Conservation (phyloP, 1,140 invertebrate species). For the Drosophila athabasca region DNA sequence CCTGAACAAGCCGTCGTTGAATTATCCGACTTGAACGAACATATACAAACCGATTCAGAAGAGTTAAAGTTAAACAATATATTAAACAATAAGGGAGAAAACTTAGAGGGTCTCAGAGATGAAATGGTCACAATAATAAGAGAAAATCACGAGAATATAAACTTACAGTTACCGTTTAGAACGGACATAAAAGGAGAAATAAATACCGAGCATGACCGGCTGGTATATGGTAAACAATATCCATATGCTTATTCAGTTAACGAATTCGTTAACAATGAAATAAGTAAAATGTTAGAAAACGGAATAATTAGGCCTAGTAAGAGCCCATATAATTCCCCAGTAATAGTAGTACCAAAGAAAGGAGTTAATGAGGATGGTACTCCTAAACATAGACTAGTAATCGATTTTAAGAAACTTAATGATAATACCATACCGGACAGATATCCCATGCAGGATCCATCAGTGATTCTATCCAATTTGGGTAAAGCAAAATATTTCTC, state of each 20-base stretch:
- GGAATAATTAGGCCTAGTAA: background rate
- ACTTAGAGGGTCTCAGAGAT: background rate
- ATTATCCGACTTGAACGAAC: background rate
- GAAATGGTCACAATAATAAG: background rate
- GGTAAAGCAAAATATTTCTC: background rate
- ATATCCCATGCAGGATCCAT: slow-evolving; percentile 1
- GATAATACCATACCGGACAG: slow-evolving; percentile 6
- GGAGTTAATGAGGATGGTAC: background rate
- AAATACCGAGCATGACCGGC: background rate
- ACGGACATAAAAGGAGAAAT: background rate
- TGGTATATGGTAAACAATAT: background rate
- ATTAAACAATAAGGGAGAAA: too few species aligned
- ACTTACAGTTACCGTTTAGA: background rate
- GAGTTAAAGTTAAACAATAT: too few species aligned
- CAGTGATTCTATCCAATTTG: slow-evolving; percentile 1
- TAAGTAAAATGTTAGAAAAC: background rate
- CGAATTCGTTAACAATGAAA: slow-evolving; percentile 1
- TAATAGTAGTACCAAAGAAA: slow-evolving; percentile 3
- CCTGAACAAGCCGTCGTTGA: background rate
- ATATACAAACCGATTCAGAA: too few species aligned
- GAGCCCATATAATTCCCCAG: background rate
- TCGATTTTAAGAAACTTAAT: slow-evolving; percentile 10
- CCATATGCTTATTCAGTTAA: slow-evolving; percentile 1
- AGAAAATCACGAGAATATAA: slow-evolving; percentile 3
- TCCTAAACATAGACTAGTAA: background rate